These are phyloP conservation scores for Zoanthus solanderi DNA, from an alignment of 92 coral and sea anemone genomes.

Conservation along the genomic window DNA sequence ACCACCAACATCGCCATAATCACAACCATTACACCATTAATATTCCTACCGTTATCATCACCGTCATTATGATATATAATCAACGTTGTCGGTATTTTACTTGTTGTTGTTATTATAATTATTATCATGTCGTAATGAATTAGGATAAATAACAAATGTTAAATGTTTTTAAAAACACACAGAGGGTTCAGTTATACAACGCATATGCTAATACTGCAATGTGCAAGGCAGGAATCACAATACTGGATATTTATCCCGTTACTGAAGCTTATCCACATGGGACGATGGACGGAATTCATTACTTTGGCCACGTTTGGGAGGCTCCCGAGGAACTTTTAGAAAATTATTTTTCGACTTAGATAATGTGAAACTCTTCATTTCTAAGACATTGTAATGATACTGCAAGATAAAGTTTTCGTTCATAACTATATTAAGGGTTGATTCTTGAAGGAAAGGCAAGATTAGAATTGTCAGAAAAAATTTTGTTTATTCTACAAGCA, in stretches of 20 bases:
- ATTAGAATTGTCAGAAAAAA: too few species aligned
- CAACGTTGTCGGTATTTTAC: too few species aligned
- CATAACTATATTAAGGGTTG: too few species aligned
- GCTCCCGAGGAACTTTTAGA: conserved; percentile 66
- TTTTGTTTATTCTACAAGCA: too few species aligned
- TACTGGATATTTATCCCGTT: conserved; percentile 71
- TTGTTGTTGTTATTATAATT: too few species aligned
- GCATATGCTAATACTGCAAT: conserved; percentile 81
- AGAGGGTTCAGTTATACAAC: conserved; percentile 80
- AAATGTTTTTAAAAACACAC: neutral
- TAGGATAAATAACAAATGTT: neutral
- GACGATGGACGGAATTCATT: conserved; percentile 78
- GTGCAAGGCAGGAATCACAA: conserved; percentile 65
- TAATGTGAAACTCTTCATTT: neutral
- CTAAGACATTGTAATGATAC: neutral
- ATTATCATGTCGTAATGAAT: neutral
- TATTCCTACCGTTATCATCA: too few species aligned
- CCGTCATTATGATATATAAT: too few species aligned
- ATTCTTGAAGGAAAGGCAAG: too few species aligned
- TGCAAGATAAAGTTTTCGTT: too few species aligned
- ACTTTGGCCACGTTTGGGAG: conserved; percentile 50
- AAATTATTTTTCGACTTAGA: conserved; percentile 49
- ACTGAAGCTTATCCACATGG: conserved; percentile 75
- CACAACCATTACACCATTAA: too few species aligned
- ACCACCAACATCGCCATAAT: too few species aligned